A percentile compares a stretch with the other conserved stretches of the same genome.
Conservation (phyloP, 1,140 invertebrate species). For the Drosophila malerkotliana region DNA sequence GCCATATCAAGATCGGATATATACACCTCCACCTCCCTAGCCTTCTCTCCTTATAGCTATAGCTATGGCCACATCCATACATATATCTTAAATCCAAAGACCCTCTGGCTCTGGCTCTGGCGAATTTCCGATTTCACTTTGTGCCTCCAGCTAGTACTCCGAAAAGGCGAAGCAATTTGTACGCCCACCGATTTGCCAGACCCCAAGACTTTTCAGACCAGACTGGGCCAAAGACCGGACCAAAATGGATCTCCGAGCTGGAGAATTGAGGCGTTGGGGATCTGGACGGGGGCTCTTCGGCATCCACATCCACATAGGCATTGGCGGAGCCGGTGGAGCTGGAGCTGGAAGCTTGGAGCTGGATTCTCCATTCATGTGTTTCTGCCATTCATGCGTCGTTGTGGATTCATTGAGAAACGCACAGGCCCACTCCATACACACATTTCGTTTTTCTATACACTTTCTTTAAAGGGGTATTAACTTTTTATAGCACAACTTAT, state of each 20-base stretch:
- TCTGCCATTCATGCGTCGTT: constrained; percentile 69
- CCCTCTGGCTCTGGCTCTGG: constrained; percentile 23
- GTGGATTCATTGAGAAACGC: constrained; percentile 71
- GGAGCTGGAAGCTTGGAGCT: neutral
- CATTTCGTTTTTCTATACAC: constrained; percentile 8
- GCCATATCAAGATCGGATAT: constrained; percentile 39
- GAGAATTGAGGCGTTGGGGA: neutral
- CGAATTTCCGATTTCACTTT: constrained; percentile 74
- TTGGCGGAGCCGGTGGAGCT: neutral
- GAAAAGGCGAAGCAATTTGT: constrained; percentile 65
- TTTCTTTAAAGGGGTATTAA: neutral
- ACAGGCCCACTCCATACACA: constrained; percentile 14
- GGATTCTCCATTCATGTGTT: constrained; percentile 66
- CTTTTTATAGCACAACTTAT: neutral
- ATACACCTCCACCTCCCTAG: constrained; percentile 1
- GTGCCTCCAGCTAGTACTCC: constrained; percentile 15
- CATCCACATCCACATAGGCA: neutral
- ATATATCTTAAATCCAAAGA: constrained; percentile 27
- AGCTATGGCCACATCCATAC: neutral
- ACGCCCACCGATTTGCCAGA: constrained; percentile 57
- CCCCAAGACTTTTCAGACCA: constrained; percentile 2
- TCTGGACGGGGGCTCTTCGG: neutral
- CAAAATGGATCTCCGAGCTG: constrained; percentile 13
- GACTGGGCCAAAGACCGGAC: constrained; percentile 14
- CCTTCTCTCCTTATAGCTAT: neutral